Evolutionary conservation across 2,113 vertebrate species (phyloP).

Genomic region (Myiagra hebetior): DNA sequence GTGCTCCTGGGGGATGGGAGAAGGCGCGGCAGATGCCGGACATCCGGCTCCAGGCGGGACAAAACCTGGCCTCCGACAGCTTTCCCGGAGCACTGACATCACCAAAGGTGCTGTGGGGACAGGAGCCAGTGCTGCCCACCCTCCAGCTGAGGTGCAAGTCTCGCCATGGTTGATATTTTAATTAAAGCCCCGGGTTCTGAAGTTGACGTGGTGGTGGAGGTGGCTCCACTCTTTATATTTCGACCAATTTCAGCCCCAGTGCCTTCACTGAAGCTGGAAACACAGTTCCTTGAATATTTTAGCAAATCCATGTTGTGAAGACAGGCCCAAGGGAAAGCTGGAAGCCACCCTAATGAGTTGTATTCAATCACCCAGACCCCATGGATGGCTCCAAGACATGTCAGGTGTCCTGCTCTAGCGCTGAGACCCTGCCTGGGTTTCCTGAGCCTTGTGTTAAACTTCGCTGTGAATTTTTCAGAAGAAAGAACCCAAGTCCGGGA

Average conservation of each 20-base stretch:
- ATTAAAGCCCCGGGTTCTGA: neutral
- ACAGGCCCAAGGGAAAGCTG: neutral
- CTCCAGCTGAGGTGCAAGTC: neutral
- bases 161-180: neutral
- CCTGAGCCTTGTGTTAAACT: neutral
- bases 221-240: neutral
- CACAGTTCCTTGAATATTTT: neutral
- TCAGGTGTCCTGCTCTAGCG: neutral
- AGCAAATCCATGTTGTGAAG: neutral
- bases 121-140: neutral
- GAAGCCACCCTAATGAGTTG: neutral
- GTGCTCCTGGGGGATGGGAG: neutral
- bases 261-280: neutral
- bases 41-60: neutral
- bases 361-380: neutral
- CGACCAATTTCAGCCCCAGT: neutral
- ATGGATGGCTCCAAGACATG: neutral
- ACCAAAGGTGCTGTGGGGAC: neutral
- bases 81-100: neutral
- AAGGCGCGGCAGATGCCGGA: neutral
- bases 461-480: neutral
- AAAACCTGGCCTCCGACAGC: neutral
- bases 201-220: rapidly evolving
- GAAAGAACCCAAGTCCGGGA: neutral
- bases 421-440: neutral